Percentiles rank a stretch among this genome's conserved stretches.
These are phyloP conservation scores for Hemistola chrysoprasaria DNA, from an alignment of 2,888 invertebrate species.

Conservation along the genomic window DNA sequence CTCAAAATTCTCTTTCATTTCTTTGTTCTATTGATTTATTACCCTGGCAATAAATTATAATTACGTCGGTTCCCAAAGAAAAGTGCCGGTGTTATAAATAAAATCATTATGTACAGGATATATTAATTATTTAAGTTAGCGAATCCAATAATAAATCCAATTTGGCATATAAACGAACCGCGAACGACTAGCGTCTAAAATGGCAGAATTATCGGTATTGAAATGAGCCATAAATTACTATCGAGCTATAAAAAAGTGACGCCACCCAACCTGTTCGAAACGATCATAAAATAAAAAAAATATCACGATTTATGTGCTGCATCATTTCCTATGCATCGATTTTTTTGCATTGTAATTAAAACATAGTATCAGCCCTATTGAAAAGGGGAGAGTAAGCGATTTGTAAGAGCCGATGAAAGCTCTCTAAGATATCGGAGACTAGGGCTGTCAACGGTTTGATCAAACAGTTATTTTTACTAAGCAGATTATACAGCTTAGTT, in stretches of 20 bases:
- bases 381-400: conserved; percentile 58
- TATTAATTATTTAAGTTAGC: no score
- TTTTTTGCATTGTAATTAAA: conserved; percentile 27
- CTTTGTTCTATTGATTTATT: no score
- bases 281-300: conserved; percentile 21
- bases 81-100: no score
- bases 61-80: no score
- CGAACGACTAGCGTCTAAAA: conserved; percentile 16
- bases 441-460: conserved; percentile 62
- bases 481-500: conserved; percentile 13
- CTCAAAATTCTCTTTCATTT: no score
- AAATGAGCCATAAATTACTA: conserved; percentile 25
- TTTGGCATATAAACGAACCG: background rate
- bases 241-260: conserved; percentile 25
- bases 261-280: conserved; percentile 13
- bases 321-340: conserved; percentile 24
- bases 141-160: no score
- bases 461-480: background rate
- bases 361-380: conserved; percentile 28
- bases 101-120: no score
- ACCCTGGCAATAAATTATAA: no score
- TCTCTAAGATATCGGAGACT: conserved; percentile 61
- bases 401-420: conserved; percentile 77
- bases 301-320: conserved; percentile 13
- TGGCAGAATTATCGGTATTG: conserved; percentile 20